Evolutionary conservation across 2,888 invertebrate species (phyloP).

Genomic region (Polia nebulosa): DNA sequence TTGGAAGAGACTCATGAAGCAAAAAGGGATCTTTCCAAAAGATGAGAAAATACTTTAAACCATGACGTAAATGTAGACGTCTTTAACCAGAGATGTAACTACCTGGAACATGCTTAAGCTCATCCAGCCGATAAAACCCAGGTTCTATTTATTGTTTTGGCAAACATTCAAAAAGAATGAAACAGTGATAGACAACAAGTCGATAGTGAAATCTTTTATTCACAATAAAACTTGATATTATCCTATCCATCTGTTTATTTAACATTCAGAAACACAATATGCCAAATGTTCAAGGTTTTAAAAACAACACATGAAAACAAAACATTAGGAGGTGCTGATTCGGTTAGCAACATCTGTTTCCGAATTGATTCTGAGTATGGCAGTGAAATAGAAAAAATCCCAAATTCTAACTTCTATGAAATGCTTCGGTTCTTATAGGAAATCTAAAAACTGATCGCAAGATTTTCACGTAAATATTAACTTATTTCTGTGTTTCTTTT

Average conservation of each 20-base stretch:
- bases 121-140: constrained; percentile 22
- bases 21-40: not conserved
- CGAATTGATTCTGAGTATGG: constrained; percentile 1
- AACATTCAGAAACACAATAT: constrained; percentile 15
- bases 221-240: constrained; percentile 33
- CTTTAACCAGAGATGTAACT: not conserved
- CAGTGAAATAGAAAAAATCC: not conserved
- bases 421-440: not conserved
- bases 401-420: constrained; percentile 15
- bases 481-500: no score
- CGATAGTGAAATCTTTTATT: constrained; percentile 43
- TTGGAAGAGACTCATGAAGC: not conserved
- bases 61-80: not conserved
- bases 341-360: constrained; percentile 8
- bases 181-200: constrained; percentile 14
- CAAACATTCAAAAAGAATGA: constrained; percentile 44
- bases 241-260: constrained; percentile 20
- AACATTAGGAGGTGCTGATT: not conserved
- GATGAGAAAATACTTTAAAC: not conserved
- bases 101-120: constrained; percentile 14
- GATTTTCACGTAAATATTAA: no score
- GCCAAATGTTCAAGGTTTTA: constrained; percentile 26
- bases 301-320: constrained; percentile 1
- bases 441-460: not conserved
- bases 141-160: constrained; percentile 36